phyloP scores from a whole-genome alignment of 2,888 invertebrate species.

The Aphodius granarius region DNA sequence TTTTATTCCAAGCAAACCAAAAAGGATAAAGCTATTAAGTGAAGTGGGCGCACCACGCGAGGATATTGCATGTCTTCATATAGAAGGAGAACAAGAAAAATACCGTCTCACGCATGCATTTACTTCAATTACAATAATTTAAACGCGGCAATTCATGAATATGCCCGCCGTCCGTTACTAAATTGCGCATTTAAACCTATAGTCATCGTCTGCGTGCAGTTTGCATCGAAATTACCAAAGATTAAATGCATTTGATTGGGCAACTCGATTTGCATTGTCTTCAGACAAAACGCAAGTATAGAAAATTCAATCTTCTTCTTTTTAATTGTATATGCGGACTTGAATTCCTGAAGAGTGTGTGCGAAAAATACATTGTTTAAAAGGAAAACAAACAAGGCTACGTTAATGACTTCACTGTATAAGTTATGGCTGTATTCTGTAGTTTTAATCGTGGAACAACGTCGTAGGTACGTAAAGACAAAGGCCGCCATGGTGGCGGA shows the following conservation, averaged over 20 bases:
- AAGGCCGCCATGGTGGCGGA: background rate
- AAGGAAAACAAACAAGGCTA: background rate
- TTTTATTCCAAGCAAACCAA: too few species aligned
- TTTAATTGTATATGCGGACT: background rate
- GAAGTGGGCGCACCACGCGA: background rate
- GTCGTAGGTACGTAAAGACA: background rate
- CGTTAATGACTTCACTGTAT: background rate
- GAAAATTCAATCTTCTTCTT: background rate
- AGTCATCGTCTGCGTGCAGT: background rate
- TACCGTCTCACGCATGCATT: background rate
- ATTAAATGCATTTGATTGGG: background rate
- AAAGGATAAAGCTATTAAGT: background rate
- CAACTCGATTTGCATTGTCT: too few species aligned
- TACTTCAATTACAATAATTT: background rate
- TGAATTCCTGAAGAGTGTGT: background rate
- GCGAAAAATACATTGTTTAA: background rate
- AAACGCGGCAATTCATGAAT: background rate
- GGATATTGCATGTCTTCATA: background rate
- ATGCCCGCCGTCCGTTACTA: background rate
- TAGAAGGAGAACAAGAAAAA: background rate
- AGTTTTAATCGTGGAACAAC: background rate
- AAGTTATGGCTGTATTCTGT: background rate
- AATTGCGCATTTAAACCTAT: background rate
- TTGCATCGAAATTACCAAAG: background rate
- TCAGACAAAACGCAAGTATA: too few species aligned